These are phyloP conservation scores for Alexandromys fortis DNA, from an alignment of 2,113 vertebrate genomes.

Conservation along the genomic window DNA sequence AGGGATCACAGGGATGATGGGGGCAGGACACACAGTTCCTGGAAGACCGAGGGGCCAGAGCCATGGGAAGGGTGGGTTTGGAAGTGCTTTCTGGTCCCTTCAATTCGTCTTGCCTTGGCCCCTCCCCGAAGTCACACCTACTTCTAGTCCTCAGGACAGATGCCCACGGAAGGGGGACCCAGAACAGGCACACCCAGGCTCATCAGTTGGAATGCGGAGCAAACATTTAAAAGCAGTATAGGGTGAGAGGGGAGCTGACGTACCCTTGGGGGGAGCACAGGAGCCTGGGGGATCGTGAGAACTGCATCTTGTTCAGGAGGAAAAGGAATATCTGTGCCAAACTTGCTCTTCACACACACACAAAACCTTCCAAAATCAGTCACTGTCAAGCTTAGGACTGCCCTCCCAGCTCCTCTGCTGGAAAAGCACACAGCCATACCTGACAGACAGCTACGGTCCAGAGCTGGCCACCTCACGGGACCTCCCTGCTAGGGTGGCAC, in stretches of 20 bases:
- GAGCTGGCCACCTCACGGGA: neutral
- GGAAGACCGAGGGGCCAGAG: neutral
- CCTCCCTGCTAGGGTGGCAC: neutral
- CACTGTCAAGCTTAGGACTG: slow-evolving; percentile 24
- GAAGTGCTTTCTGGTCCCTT: neutral
- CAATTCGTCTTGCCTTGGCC: neutral
- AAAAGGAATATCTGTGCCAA: neutral
- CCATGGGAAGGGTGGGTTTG: neutral
- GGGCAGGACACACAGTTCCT: neutral
- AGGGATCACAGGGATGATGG: neutral
- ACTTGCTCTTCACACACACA: slow-evolving; percentile 5
- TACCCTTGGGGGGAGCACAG: neutral
- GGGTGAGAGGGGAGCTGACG: neutral
- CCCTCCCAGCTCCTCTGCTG: slow-evolving; percentile 23
- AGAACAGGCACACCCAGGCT: neutral
- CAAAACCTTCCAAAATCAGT: slow-evolving; percentile 50
- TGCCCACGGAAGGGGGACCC: too few relatives aligned
- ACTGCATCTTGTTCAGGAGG: neutral
- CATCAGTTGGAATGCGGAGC: rapidly evolving
- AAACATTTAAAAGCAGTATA: rapidly evolving
- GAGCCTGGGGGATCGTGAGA: rapidly evolving
- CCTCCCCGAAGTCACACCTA: neutral
- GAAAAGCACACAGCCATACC: neutral
- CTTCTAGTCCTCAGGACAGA: neutral
- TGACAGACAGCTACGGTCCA: too few relatives aligned